These are phyloP conservation scores for Sphecodes monilicornis DNA, from an alignment of 2,888 invertebrate genomes.

Conservation along the genomic window DNA sequence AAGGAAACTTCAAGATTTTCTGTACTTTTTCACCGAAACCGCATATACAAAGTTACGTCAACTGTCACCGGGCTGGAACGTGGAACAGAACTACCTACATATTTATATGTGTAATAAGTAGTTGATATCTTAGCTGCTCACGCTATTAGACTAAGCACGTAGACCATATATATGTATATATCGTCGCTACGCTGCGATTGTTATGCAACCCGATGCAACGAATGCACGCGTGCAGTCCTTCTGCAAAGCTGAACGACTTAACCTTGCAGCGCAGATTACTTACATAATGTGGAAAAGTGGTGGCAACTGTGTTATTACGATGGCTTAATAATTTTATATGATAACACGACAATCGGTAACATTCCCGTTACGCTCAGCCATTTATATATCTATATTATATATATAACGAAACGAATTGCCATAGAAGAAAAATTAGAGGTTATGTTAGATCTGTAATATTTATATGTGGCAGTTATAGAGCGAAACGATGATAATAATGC, in stretches of 20 bases:
- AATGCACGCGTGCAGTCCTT: background rate
- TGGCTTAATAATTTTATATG: conserved; percentile 11
- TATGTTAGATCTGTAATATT: conserved; percentile 13
- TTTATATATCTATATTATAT: conserved; percentile 2
- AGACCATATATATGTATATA: too few relatives aligned
- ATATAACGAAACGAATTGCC: background rate
- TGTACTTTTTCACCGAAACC: background rate
- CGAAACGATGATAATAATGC: conserved; percentile 42
- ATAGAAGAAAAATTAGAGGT: conserved; percentile 6
- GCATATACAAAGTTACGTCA: background rate
- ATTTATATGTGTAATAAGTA: too few relatives aligned
- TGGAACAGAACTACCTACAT: too few relatives aligned
- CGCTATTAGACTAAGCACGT: too few relatives aligned
- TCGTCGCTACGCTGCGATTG: background rate
- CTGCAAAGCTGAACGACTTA: background rate
- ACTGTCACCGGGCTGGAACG: background rate
- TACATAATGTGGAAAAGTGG: conserved; percentile 29
- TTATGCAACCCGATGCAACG: conserved; percentile 17
- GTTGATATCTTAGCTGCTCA: too few relatives aligned
- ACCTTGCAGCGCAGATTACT: conserved; percentile 9
- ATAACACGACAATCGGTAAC: background rate
- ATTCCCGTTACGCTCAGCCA: background rate
- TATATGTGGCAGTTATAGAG: conserved; percentile 14
- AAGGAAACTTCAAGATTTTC: background rate
- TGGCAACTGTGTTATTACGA: background rate